phyloP scores from a whole-genome alignment of 1,140 invertebrate genomes.

The Portunus trituberculatus region DNA sequence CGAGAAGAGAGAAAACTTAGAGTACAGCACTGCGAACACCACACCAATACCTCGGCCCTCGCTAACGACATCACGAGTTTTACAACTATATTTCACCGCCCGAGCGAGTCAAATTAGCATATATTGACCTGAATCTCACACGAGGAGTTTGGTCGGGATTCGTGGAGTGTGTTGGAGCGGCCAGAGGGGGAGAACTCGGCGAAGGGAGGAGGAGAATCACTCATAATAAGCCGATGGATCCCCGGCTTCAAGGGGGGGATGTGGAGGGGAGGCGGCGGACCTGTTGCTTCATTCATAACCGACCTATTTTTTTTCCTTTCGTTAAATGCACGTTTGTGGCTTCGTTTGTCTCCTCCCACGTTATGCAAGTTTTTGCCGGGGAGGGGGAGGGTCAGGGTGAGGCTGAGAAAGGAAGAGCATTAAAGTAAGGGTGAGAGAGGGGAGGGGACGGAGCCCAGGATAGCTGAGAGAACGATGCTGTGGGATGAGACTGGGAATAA shows the following conservation, averaged over 20 bases:
- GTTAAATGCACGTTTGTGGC: not conserved
- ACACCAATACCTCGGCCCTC: not conserved
- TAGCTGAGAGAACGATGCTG: too few species aligned
- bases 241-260: not conserved
- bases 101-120: constrained; percentile 23
- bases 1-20: not conserved
- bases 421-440: too few species aligned
- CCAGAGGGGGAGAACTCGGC: not conserved
- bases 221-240: constrained; percentile 13
- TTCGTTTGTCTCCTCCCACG: not conserved
- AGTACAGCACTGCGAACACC: not conserved
- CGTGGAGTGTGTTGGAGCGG: not conserved
- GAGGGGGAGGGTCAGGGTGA: not conserved
- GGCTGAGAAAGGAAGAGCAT: too few species aligned
- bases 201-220: constrained; percentile 10
- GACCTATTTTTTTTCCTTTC: constrained; percentile 23
- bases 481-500: too few species aligned
- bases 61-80: not conserved
- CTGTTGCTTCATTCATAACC: constrained; percentile 22
- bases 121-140: constrained; percentile 14
- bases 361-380: not conserved
- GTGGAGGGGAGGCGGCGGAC: not conserved
- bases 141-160: not conserved
- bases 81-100: not conserved
- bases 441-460: too few species aligned